A percentile compares a stretch with the other conserved stretches of the same genome.
phyloP scores from a whole-genome alignment of 2,113 vertebrate genomes.

The Suncus etruscus region DNA sequence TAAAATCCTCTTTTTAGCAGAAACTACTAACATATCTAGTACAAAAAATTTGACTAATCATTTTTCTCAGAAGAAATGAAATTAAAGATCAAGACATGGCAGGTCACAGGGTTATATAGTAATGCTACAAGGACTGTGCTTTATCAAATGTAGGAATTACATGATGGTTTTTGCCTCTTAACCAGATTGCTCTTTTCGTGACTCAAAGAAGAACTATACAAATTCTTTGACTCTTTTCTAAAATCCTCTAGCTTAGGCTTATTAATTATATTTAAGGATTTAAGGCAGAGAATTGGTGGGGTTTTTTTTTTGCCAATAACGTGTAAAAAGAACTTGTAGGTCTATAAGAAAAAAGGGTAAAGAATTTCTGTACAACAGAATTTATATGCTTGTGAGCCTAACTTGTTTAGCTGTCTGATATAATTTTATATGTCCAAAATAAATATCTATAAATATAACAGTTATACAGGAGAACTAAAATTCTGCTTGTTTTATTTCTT shows the following conservation, averaged over 20 bases:
- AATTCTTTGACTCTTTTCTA: constrained; percentile 75
- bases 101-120: constrained; percentile 63
- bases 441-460: constrained; percentile 80
- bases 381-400: constrained; percentile 80
- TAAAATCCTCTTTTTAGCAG: constrained; percentile 72
- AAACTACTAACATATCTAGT: constrained; percentile 77
- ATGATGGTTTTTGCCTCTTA: constrained; percentile 66
- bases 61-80: constrained; percentile 63
- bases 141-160: constrained; percentile 69
- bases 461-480: constrained; percentile 60
- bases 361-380: constrained; percentile 65
- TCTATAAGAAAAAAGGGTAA: constrained; percentile 70
- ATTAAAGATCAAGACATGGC: constrained; percentile 38
- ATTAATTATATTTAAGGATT: constrained; percentile 79
- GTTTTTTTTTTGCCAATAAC: too few species aligned
- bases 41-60: constrained; percentile 75
- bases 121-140: constrained; percentile 75
- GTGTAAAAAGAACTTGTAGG: constrained; percentile 63
- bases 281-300: constrained; percentile 80
- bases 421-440: constrained; percentile 80
- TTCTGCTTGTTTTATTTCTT: constrained; percentile 77
- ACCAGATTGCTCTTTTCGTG: constrained; percentile 66
- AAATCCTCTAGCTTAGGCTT: constrained; percentile 69
- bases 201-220: constrained; percentile 67
- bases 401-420: constrained; percentile 77